Percentiles rank a stretch among this genome's conserved stretches.
phyloP scores from a whole-genome alignment of 2,113 vertebrate genomes.

The Dicaeum eximium region DNA sequence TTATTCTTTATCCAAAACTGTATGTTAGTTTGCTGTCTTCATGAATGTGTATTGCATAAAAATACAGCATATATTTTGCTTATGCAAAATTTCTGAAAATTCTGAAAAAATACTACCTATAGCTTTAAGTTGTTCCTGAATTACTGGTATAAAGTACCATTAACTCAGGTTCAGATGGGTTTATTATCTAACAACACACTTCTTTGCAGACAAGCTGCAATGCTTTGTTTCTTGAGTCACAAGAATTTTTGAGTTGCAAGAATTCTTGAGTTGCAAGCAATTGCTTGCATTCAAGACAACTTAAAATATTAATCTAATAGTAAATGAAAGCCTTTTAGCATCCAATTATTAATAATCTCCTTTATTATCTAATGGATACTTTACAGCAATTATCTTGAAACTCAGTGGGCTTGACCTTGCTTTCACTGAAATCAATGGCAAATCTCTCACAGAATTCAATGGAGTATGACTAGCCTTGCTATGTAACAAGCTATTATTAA shows the following conservation, averaged over 20 bases:
- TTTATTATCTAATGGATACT: slow-evolving; percentile 14
- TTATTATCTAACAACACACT: background rate
- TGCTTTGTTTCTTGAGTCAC: background rate
- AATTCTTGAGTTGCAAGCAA: too few relatives aligned
- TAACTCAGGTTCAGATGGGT: background rate
- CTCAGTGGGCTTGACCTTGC: background rate
- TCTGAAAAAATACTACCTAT: background rate
- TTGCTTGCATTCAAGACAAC: background rate
- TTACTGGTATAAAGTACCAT: background rate
- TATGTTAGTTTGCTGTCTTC: background rate
- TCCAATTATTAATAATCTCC: background rate
- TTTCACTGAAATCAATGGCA: background rate
- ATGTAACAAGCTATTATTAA: background rate
- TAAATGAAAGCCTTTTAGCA: background rate
- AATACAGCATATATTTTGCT: background rate
- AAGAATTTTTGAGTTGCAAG: too few relatives aligned
- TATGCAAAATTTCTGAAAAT: background rate
- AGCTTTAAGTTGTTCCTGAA: background rate
- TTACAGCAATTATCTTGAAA: slow-evolving; percentile 19
- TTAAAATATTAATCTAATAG: background rate
- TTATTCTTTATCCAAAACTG: background rate
- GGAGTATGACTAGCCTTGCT: background rate
- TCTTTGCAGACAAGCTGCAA: background rate
- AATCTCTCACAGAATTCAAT: background rate
- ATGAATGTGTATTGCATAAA: background rate